Evolutionary conservation across 2,797 vertebrate species (phyloP).

Genomic region (Pterois miles): DNA sequence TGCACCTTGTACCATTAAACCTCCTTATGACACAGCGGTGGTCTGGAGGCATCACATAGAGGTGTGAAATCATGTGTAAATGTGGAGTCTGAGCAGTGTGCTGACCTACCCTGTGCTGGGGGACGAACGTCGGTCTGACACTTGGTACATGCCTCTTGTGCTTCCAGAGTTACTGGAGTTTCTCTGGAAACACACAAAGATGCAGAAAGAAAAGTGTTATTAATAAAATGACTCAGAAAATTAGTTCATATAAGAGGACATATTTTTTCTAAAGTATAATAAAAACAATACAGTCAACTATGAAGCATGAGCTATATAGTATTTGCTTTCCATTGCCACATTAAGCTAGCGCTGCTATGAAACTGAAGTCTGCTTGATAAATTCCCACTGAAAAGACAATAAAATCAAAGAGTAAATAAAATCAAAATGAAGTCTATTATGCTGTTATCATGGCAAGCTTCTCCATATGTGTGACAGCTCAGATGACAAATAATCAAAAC

Average conservation of each 20-base stretch:
- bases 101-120: conserved; percentile 85
- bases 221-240: neutral
- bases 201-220: conserved; percentile 2
- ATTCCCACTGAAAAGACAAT: neutral
- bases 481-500: neutral
- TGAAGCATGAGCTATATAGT: neutral
- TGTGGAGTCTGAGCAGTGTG: neutral
- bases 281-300: neutral
- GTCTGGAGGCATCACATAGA: neutral
- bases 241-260: neutral
- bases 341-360: neutral
- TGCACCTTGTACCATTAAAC: neutral
- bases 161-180: conserved; percentile 84
- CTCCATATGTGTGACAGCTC: neutral
- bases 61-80: neutral
- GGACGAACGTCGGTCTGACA: conserved; percentile 85
- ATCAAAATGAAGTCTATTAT: neutral
- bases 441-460: neutral
- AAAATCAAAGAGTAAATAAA: neutral
- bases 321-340: neutral
- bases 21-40: neutral
- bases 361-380: neutral
- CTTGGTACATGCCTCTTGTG: conserved; percentile 86
- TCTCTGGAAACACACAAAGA: conserved; percentile 72
- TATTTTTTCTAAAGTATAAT: neutral